A percentile compares a stretch with the other conserved stretches of the same genome.
Conservation (phyloP, 1,140 invertebrate genomes). For the Psilanteris sp. region DNA sequence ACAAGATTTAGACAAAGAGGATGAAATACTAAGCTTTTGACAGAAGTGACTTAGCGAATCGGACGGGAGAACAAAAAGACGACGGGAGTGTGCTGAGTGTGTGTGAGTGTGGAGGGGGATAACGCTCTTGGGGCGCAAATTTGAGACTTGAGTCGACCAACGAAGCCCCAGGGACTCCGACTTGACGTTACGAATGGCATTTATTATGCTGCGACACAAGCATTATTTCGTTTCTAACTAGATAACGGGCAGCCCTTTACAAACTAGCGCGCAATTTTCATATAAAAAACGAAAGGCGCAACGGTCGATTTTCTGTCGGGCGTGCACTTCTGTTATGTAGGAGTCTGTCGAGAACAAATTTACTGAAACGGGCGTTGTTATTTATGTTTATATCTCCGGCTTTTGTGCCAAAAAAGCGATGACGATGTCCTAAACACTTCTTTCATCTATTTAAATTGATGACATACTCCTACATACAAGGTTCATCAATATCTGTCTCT, state of each 20-base stretch:
- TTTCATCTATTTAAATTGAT: slow-evolving; percentile 18
- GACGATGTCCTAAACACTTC: slow-evolving; percentile 8
- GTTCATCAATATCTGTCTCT: slow-evolving; percentile 34
- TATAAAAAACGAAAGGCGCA: slow-evolving; percentile 3
- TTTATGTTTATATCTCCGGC: slow-evolving; percentile 49
- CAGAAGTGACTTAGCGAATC: slow-evolving; percentile 66
- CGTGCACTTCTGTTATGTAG: slow-evolving; percentile 24
- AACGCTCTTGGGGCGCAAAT: slow-evolving; percentile 29
- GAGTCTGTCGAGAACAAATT: slow-evolving; percentile 36
- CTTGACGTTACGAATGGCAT: slow-evolving; percentile 46
- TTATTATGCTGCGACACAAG: slow-evolving; percentile 40
- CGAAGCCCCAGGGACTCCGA: slow-evolving; percentile 14
- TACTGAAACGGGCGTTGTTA: slow-evolving; percentile 16
- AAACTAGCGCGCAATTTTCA: slow-evolving; percentile 14
- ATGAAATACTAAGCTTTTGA: slow-evolving; percentile 68
- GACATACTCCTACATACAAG: slow-evolving; percentile 41
- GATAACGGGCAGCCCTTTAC: slow-evolving; percentile 28
- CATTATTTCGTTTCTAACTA: slow-evolving; percentile 34
- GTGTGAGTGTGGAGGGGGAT: slow-evolving; percentile 39
- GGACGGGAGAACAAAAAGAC: slow-evolving; percentile 60
- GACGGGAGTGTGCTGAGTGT: slow-evolving; percentile 49
- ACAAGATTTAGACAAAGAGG: slow-evolving; percentile 8
- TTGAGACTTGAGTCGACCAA: slow-evolving; percentile 12
- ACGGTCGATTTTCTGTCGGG: slow-evolving; percentile 5
- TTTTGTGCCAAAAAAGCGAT: slow-evolving; percentile 58